Evolutionary conservation across 1,140 invertebrate genomes (phyloP).

Genomic region (Habropoda laboriosa): DNA sequence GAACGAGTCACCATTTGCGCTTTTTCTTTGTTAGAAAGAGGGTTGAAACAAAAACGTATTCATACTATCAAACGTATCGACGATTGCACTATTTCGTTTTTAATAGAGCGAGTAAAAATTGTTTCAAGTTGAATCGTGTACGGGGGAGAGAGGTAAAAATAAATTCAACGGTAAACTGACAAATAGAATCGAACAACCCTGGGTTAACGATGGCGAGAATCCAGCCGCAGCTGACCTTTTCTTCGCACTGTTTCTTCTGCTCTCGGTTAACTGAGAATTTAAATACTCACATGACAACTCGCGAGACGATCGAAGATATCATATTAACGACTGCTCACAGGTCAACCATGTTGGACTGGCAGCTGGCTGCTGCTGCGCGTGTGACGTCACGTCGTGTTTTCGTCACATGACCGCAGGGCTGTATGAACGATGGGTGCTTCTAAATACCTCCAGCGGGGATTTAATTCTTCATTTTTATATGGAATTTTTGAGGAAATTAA

Average conservation of each 20-base stretch:
- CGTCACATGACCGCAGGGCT: conserved; percentile 76
- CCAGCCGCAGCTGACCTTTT: conserved; percentile 28
- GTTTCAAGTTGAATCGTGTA: not conserved
- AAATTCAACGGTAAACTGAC: conserved; percentile 4
- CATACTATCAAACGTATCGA: not conserved
- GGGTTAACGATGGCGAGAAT: conserved; percentile 54
- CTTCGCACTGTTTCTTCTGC: not conserved
- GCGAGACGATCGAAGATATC: conserved; percentile 89
- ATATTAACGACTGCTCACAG: conserved; percentile 82
- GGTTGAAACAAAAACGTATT: not conserved
- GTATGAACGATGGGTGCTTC: conserved; percentile 14
- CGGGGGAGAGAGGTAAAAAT: not conserved
- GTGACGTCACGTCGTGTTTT: conserved; percentile 79
- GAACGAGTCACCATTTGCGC: conserved; percentile 13
- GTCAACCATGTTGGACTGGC: conserved; percentile 79
- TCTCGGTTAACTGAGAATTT: not conserved
- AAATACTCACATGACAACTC: conserved; percentile 88
- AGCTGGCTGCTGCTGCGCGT: conserved; percentile 74
- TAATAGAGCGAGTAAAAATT: not conserved
- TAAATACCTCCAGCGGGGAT: not conserved
- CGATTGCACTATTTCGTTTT: not conserved
- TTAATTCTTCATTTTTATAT: not conserved
- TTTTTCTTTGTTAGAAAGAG: conserved; percentile 8
- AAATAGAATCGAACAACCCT: conserved; percentile 18
- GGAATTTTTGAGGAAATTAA: no score